Base-by-base conservation (phyloP, 1,140 invertebrate genomes). In the Trichonephila clavata region DNA sequence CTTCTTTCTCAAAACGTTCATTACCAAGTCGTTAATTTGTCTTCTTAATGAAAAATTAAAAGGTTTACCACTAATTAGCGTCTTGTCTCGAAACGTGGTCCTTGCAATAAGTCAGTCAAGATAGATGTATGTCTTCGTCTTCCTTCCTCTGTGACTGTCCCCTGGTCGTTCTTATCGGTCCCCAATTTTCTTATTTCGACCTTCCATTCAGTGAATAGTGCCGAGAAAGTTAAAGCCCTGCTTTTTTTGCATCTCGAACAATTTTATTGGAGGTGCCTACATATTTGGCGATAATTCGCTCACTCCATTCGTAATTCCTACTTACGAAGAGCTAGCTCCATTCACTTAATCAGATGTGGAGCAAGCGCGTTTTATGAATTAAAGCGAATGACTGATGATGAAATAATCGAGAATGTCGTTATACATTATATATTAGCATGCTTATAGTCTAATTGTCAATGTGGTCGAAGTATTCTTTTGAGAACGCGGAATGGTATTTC, bases 31-130 rank as follows among this genome's bases (percentile, higher is more conserved):
- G 93, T 94, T 94, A 94, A 94, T 94, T 94, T 94, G 87, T 94
- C 93, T 94, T 94, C 93, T 94, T 94, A 94, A 94, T 94, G 93
- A 94, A 94, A 94, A 94, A 94, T 94, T 94, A 94, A 94, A 94
- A 94, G 93, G 93, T 94, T 94, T 94, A 94, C 93, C 93, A 94
- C 93, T 94, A 94, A 94, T 94, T 94, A 94, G 93, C 87, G 93
- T 94, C 93, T 94, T 94, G 93, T 94, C 93, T 90, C 71, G 86
- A 94, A 94, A 94, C 77, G 93, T 94, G 93, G 71, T 60, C 93
- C 93, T 89, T 84, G 93, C 93, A 94, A 94, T 94, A 94, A 94
- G 93, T 94, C 93, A 94, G 77, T 89, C 86, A 84, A 90, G 93
- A 94, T 94, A 94, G 87, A 94, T 94, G 77, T 84, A 90, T 61